Evolutionary conservation across 2,113 vertebrate species (phyloP).

Genomic region (Climacteris rufus): DNA sequence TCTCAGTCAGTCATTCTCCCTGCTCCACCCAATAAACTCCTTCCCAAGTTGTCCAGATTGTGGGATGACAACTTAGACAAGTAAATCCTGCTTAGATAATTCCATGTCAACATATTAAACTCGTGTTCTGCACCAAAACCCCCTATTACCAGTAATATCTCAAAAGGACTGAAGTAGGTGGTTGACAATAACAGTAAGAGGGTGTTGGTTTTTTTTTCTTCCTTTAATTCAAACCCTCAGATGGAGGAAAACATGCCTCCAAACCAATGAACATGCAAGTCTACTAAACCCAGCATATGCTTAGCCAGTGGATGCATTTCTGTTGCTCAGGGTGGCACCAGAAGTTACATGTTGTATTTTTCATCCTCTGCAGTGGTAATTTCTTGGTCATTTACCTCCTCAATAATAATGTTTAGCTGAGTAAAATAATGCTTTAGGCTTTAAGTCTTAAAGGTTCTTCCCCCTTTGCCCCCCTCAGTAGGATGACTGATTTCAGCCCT

Average conservation of each 20-base stretch:
- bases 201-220: neutral
- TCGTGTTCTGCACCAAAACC: neutral
- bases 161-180: slow-evolving; percentile 11
- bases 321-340: slow-evolving; percentile 32
- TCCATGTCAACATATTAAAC: neutral
- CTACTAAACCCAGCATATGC: neutral
- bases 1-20: neutral
- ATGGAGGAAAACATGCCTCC: slow-evolving; percentile 18
- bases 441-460: slow-evolving; percentile 62
- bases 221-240: slow-evolving; percentile 21
- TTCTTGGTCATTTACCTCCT: slow-evolving; percentile 37
- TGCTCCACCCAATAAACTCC: neutral
- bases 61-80: neutral
- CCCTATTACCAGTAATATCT: neutral
- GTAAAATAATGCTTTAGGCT: slow-evolving; percentile 60
- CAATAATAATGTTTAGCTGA: slow-evolving; percentile 49
- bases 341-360: slow-evolving; percentile 24
- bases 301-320: slow-evolving; percentile 6
- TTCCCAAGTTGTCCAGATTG: neutral
- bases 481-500: slow-evolving; percentile 72
- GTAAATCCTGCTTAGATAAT: neutral
- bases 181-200: slow-evolving; percentile 1
- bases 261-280: slow-evolving; percentile 10
- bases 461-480: slow-evolving; percentile 17
- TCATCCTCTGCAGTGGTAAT: slow-evolving; percentile 41